Evolutionary conservation across 2,888 invertebrate species (phyloP).

Genomic region (Plagiodera versicolora): DNA sequence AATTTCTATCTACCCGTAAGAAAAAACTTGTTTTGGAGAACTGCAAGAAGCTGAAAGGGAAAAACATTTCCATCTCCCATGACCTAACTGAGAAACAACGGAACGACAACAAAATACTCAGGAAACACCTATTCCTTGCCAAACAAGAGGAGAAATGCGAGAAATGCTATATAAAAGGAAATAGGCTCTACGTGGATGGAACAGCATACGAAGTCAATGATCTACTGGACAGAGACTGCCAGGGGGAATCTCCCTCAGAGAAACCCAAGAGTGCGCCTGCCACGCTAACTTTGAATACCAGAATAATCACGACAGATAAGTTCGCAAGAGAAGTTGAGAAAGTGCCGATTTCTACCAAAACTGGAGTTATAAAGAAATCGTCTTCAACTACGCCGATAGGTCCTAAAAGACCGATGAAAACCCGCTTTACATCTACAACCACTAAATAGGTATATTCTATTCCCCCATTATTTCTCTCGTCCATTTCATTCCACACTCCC

Average conservation of each 20-base stretch:
- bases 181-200: slow-evolving; percentile 1
- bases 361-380: neutral
- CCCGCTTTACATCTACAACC: slow-evolving; percentile 1
- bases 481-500: neutral
- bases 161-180: neutral
- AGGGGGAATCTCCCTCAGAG: neutral
- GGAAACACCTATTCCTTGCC: slow-evolving; percentile 1
- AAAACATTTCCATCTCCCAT: neutral
- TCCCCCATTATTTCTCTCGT: neutral
- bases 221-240: neutral
- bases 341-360: neutral
- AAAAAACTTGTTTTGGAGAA: neutral
- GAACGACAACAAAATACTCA: neutral
- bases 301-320: neutral
- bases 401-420: neutral
- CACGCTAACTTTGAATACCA: neutral
- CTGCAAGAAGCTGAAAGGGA: neutral
- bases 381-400: neutral
- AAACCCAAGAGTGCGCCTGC: slow-evolving; percentile 3
- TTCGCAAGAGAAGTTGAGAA: neutral
- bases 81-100: neutral
- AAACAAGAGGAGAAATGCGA: neutral
- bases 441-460: neutral
- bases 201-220: neutral
- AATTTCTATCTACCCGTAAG: neutral